A percentile compares a stretch with the other conserved stretches of the same genome.
phyloP scores from a whole-genome alignment of 2,888 invertebrate genomes.

The Carpatolechia fugitivella region DNA sequence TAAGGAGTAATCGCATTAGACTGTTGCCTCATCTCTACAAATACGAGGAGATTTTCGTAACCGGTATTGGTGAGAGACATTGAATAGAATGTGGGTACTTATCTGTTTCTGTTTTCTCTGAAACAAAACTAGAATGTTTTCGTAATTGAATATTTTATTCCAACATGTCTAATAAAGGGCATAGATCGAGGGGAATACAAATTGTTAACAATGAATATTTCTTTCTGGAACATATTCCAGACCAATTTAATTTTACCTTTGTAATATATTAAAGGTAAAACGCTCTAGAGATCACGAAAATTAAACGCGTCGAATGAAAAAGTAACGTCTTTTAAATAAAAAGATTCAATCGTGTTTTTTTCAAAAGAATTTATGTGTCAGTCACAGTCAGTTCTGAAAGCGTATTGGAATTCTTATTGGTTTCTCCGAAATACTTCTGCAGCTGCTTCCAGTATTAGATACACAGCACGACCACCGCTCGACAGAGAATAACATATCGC shows the following conservation, averaged over 20 bases:
- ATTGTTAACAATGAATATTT: not conserved
- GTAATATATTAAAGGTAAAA: not conserved
- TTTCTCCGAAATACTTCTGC: constrained; percentile 55
- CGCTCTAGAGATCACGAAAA: not conserved
- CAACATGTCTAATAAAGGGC: not conserved
- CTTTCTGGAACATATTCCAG: not conserved
- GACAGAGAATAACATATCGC: constrained; percentile 75
- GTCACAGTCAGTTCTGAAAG: constrained; percentile 38
- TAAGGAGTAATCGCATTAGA: constrained; percentile 29
- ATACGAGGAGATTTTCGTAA: not conserved
- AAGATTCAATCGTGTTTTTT: constrained; percentile 28
- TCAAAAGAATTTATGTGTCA: constrained; percentile 41
- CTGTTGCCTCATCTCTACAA: constrained; percentile 9
- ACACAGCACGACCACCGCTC: constrained; percentile 50
- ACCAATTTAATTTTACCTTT: not conserved
- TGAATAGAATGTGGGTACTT: not conserved
- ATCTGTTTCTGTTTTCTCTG: not conserved
- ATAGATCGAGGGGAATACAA: not conserved
- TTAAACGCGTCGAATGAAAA: not conserved
- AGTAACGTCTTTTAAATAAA: not conserved
- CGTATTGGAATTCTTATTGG: constrained; percentile 54
- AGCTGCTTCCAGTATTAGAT: constrained; percentile 70
- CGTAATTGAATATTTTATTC: not conserved
- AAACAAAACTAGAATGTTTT: not conserved
- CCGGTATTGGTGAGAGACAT: not conserved